phyloP scores from a whole-genome alignment of 2,113 vertebrate species.

The Gasterosteus aculeatus region DNA sequence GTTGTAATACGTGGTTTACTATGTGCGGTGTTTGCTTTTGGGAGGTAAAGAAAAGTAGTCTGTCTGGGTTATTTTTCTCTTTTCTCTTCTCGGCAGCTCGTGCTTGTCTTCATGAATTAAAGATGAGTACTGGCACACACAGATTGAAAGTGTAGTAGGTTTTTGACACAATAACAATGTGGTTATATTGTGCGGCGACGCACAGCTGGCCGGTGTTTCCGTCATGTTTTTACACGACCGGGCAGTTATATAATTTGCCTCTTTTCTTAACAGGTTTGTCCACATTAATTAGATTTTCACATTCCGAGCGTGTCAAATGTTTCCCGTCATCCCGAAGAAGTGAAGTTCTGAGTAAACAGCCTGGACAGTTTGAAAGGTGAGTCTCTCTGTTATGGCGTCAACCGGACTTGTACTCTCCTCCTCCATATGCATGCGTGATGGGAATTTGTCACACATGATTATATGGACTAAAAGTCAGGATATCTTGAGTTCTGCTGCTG shows the following conservation, averaged over 20 bases:
- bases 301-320: background rate
- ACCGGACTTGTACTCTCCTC: background rate
- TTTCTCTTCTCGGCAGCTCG: background rate
- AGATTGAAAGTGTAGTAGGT: background rate
- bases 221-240: background rate
- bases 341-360: background rate
- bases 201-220: background rate
- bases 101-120: constrained; percentile 14
- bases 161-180: background rate
- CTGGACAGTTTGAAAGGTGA: background rate
- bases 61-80: constrained; percentile 11
- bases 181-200: background rate
- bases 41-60: background rate
- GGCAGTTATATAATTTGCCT: background rate
- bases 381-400: background rate
- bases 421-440: background rate
- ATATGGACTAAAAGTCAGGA: background rate
- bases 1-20: background rate
- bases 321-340: background rate
- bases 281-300: too few relatives aligned
- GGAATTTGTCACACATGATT: background rate
- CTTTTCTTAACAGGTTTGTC: background rate
- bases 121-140: background rate
- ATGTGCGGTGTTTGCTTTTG: constrained; percentile 2
- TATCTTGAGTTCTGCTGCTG: background rate